Conservation (phyloP, 2,888 invertebrate genomes). For the Patella caerulea region DNA sequence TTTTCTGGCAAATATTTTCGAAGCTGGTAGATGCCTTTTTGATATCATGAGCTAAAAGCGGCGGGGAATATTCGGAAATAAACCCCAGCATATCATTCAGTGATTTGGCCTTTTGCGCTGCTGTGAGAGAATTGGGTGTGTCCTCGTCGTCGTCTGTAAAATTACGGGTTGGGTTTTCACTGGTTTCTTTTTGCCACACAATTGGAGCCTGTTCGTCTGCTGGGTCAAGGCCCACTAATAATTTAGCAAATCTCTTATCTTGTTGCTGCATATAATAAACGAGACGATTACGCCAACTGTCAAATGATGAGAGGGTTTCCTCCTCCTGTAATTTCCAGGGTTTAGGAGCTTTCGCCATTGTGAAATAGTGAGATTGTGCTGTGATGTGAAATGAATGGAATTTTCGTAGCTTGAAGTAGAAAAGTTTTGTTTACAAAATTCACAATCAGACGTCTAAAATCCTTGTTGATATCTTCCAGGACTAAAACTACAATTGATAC, state of each 20-base stretch:
- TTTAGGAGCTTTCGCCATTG: background rate
- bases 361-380: background rate
- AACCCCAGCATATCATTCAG: background rate
- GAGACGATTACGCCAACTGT: background rate
- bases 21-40: slow-evolving; percentile 28
- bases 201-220: background rate
- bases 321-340: background rate
- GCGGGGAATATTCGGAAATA: background rate
- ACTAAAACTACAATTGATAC: too few relatives aligned
- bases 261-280: background rate
- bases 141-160: background rate
- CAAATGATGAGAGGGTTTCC: background rate
- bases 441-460: too few relatives aligned
- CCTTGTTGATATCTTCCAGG: too few relatives aligned
- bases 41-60: too few relatives aligned
- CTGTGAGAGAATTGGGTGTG: background rate
- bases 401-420: too few relatives aligned
- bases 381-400: too few relatives aligned
- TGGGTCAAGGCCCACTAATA: slow-evolving; percentile 1
- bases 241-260: background rate
- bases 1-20: slow-evolving; percentile 35
- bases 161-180: background rate
- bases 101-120: background rate
- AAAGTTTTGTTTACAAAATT: too few relatives aligned
- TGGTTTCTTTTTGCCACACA: background rate